Evolutionary conservation across 2,797 vertebrate genomes (phyloP), one percentile per base, ranked within the genome.

Genomic region (Valencia hispanica): DNA sequence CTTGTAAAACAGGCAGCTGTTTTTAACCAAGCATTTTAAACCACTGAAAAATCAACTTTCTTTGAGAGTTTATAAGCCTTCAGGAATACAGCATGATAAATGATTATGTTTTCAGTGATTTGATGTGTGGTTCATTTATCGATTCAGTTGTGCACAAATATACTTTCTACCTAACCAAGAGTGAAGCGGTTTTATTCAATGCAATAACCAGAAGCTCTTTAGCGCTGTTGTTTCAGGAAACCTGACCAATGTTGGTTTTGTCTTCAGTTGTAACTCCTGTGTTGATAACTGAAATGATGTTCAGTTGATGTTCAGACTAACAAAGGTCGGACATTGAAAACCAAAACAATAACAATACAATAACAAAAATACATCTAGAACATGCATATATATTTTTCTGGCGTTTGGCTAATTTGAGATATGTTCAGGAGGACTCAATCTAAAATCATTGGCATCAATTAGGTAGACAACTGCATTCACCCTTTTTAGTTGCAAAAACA

Each of bases 1-100:
- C 79, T 91, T 92, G 88, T 89, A 57, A 87, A 91, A 92, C 85
- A 73, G 73, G 75, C 83, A 89, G 81, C 86, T 91, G 89, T 88
- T 92, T 91, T 80, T 75, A 90, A 88, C 82, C 82, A 43, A 85
- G 70, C 77, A 76, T 85, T 87, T 82, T 80, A 65, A 70, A 75
- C 77, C 79, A 79, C 77, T 57, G 66, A 69, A 86, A 79, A 79
- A 77, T 77, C 12, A 74, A 43, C 47, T 86, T 79, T 74, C 47
- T 72, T 57, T 75, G 39, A 63, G 8, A 48, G 70, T 84, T 70
- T 30, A 73, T 85, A 83, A 70, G 6, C 68, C 32, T 30, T 68
- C 17, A 55, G 53, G 76, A 68, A 22, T 14, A 17, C 41, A 63
- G 61, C 32, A 22, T 15, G 5, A 68, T 11, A 43, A 14, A 9